phyloP scores from a whole-genome alignment of 2,113 vertebrate genomes.

The Tautogolabrus adspersus region DNA sequence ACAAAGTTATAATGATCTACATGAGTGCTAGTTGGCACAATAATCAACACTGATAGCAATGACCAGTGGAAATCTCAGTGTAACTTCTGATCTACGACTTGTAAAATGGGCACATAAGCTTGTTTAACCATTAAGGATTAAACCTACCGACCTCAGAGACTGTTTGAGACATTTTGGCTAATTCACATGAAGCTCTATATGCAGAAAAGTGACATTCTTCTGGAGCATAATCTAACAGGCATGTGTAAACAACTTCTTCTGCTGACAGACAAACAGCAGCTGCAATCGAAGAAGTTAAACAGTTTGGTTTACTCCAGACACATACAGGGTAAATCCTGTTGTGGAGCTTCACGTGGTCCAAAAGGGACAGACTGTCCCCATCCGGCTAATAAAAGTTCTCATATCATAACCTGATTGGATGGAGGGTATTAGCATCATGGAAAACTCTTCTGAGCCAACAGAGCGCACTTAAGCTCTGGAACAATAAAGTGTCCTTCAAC shows the following conservation, averaged over 20 bases:
- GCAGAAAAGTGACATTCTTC: neutral
- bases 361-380: slow-evolving; percentile 18
- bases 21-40: neutral
- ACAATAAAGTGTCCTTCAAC: slow-evolving; percentile 51
- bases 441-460: slow-evolving; percentile 45
- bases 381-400: slow-evolving; percentile 15
- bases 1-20: neutral
- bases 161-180: slow-evolving; percentile 7
- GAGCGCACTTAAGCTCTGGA: slow-evolving; percentile 39
- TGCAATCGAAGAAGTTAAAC: slow-evolving; percentile 29
- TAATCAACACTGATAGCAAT: neutral
- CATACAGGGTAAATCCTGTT: slow-evolving; percentile 23
- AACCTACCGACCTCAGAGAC: slow-evolving; percentile 5
- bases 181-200: slow-evolving; percentile 6
- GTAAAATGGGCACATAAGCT: neutral
- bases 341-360: neutral
- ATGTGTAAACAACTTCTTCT: slow-evolving; percentile 17
- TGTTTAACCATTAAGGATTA: neutral
- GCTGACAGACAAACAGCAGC: slow-evolving; percentile 37
- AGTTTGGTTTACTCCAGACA: slow-evolving; percentile 35
- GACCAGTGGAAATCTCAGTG: neutral
- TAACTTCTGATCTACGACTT: neutral
- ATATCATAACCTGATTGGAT: slow-evolving; percentile 29
- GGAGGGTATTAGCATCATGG: slow-evolving; percentile 45
- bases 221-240: slow-evolving; percentile 10